These are phyloP conservation scores for Thaumatotibia leucotreta DNA, from an alignment of 1,140 invertebrate genomes.

Conservation along the genomic window DNA sequence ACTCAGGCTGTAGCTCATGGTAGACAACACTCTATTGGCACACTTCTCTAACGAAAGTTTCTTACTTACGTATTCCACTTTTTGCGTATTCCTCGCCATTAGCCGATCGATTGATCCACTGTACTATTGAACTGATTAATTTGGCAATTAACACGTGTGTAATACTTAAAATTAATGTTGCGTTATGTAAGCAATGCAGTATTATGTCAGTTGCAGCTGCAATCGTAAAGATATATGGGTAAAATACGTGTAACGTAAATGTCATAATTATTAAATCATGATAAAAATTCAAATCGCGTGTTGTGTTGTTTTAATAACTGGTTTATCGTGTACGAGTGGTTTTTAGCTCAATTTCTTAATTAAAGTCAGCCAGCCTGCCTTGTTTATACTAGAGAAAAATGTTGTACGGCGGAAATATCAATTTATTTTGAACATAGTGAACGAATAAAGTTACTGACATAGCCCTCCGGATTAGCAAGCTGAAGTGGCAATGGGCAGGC, in stretches of 20 bases:
- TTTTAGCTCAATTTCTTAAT: not conserved
- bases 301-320: not conserved
- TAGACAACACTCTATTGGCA: conserved; percentile 55
- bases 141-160: conserved; percentile 28
- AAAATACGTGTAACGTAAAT: not conserved
- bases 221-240: not conserved
- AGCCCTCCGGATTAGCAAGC: no score
- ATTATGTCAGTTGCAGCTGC: not conserved
- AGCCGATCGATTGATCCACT: conserved; percentile 37
- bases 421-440: not conserved
- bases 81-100: conserved; percentile 45
- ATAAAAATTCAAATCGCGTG: not conserved
- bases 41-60: conserved; percentile 53
- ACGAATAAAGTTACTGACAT: not conserved
- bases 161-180: not conserved
- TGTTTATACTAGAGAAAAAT: not conserved
- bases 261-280: not conserved
- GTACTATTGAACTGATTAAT: conserved; percentile 37
- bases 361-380: not conserved
- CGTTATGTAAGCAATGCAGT: not conserved
- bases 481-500: no score
- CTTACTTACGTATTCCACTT: conserved; percentile 49
- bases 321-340: not conserved
- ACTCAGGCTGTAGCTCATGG: no score
- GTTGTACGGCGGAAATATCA: not conserved